phyloP scores from a whole-genome alignment of 2,113 vertebrate species.

The Chamaea fasciata region DNA sequence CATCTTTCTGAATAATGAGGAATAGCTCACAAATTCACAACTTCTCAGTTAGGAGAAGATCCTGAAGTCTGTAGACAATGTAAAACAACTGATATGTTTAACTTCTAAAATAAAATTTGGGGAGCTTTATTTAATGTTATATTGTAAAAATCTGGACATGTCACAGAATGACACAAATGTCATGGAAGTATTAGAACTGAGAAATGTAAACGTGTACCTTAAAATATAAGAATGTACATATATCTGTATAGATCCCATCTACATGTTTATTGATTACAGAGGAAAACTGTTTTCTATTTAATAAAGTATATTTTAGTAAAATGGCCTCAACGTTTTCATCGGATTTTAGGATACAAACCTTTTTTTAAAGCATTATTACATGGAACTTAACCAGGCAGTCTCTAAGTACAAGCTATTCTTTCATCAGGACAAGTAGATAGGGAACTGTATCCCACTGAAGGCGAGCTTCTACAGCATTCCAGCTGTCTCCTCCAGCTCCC shows the following conservation, averaged over 20 bases:
- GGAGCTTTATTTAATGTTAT: neutral
- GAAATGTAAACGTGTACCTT: neutral
- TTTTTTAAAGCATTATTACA: neutral
- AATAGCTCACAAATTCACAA: neutral
- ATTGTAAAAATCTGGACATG: neutral
- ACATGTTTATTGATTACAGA: neutral
- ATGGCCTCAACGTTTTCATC: neutral
- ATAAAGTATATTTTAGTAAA: constrained; percentile 46
- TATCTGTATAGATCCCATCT: neutral
- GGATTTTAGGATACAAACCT: neutral
- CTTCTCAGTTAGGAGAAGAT: neutral
- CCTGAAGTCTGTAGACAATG: neutral
- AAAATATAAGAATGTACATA: neutral
- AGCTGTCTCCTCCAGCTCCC: neutral
- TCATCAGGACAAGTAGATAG: neutral
- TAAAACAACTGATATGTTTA: neutral
- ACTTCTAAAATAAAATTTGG: neutral
- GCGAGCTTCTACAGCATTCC: neutral
- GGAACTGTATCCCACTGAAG: neutral
- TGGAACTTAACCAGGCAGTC: neutral
- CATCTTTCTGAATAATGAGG: neutral
- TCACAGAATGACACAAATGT: neutral
- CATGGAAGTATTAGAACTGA: neutral
- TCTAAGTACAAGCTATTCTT: neutral
- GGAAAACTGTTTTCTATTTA: neutral